Evolutionary conservation across 2,888 invertebrate genomes (phyloP), one percentile per base, ranked within the genome.

Genomic region (Eueremaeus valkanovi): DNA sequence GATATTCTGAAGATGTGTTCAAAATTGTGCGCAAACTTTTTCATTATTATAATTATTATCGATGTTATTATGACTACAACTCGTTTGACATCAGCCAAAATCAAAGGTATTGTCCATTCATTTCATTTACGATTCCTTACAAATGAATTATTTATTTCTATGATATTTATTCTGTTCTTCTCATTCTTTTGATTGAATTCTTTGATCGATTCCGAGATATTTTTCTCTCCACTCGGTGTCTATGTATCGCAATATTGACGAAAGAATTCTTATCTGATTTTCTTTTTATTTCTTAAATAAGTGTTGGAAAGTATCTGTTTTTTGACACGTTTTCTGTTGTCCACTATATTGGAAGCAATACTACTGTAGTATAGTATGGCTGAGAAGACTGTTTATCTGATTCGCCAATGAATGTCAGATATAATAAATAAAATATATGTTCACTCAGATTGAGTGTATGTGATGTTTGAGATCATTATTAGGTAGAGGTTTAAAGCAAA

Each of bases 381-480:
- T n/a, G n/a, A n/a, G n/a, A n/a, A n/a, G 21, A 49, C 18, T 21
- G 49, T 49, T 49, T 49, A 49, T 49, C 49, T 49, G 49, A 49
- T 49, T n/a, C n/a, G 49, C 49, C 49, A 49, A 49, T 49, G n/a
- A 49, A 49, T 49, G 49, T 49, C 49, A 49, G 49, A 49, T 21
- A 49, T n/a, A 49, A 21, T 2, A 18, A 49, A 21, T 49, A 21
- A 49, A 49, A 21, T 49, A 18, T n/a, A 21, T 18, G 21, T 49
- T 49, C 49, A 49, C 49, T 49, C 49, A 5, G 49, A 49, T 9
- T 49, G 49, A 49, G 49, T 49, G 49, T 49, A 49, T 49, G 18
- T 49, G 49, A 49, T 49, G 21, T 49, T 49, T 49, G 49, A 49
- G 49, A 49, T 49, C 49, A 49, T 49, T 49, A 49, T 49, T 49